Conservation (phyloP, 2,113 vertebrate species). For the Heterotilapia buettikoferi region DNA sequence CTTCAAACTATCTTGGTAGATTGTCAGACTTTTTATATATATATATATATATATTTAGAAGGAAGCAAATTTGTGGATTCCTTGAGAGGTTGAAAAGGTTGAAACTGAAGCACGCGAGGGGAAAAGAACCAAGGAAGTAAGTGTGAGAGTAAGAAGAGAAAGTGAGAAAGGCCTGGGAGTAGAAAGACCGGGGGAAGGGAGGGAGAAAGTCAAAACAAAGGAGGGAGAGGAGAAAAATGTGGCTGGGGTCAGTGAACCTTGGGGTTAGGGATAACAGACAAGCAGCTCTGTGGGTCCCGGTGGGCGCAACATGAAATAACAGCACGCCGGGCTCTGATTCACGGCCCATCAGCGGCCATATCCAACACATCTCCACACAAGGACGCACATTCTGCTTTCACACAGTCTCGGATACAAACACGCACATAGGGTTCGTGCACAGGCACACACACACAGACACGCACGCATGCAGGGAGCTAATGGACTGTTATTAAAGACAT, state of each 20-base stretch:
- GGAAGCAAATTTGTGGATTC: not conserved
- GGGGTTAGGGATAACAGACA: conserved; percentile 40
- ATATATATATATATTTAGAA: not conserved
- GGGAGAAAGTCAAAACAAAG: conserved; percentile 5
- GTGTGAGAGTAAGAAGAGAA: not conserved
- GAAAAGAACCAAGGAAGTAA: not conserved
- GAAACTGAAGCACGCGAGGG: not conserved
- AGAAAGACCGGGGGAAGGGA: not conserved
- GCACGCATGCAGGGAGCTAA: conserved; percentile 22
- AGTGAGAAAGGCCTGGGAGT: not conserved
- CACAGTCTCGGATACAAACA: not conserved
- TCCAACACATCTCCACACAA: conserved; percentile 29
- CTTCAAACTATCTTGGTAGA: not conserved
- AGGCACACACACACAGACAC: rapidly evolving
- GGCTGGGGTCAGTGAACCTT: conserved; percentile 4
- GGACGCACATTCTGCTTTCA: not conserved
- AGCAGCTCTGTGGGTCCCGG: conserved; percentile 4
- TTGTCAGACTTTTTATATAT: not conserved
- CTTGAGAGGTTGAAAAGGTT: not conserved
- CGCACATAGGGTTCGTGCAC: not conserved
- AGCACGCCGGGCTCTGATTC: conserved; percentile 36
- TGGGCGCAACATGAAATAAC: conserved; percentile 44
- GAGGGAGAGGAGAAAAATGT: conserved; percentile 9
- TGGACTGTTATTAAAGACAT: conserved; percentile 73
- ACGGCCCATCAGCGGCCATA: conserved; percentile 38